phyloP scores from a whole-genome alignment of 2,113 vertebrate genomes.

The Trogon surrucura region DNA sequence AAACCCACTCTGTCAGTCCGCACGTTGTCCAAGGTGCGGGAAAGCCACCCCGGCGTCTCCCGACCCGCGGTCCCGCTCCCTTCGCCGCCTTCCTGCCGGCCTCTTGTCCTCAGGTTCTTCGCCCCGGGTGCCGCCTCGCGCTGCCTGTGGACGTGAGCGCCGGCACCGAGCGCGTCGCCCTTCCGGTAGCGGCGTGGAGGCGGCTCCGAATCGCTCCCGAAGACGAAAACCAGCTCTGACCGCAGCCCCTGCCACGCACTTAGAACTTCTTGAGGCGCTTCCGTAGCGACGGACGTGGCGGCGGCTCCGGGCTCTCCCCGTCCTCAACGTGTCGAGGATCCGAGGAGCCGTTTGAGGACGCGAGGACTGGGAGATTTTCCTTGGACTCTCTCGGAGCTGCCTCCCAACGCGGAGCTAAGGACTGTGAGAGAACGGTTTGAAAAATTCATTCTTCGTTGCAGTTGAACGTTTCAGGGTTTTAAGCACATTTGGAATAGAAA shows the following conservation, averaged over 20 bases:
- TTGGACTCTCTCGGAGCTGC: constrained; percentile 19
- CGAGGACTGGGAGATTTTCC: background rate
- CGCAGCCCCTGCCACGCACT: too few species aligned
- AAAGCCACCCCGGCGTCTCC: background rate
- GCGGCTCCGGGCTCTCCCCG: background rate
- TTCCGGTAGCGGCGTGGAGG: constrained; percentile 16
- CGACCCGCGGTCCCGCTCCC: background rate
- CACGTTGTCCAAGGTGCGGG: accelerated
- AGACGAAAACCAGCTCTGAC: too few species aligned
- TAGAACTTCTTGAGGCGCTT: background rate
- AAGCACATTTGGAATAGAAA: constrained; percentile 64
- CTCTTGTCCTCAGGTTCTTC: background rate
- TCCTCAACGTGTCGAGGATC: background rate
- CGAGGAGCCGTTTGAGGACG: background rate
- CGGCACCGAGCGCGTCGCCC: background rate
- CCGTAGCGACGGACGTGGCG: background rate
- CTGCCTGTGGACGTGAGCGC: too few species aligned
- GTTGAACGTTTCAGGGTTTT: constrained; percentile 57
- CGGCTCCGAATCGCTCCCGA: background rate
- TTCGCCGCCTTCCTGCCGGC: background rate
- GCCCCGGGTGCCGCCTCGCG: too few species aligned
- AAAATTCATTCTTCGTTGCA: constrained; percentile 9
- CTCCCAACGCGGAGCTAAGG: constrained; percentile 30
- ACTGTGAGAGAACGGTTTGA: constrained; percentile 13
- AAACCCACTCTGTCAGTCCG: background rate